Conservation (phyloP, 2,113 vertebrate genomes). For the Perca flavescens region DNA sequence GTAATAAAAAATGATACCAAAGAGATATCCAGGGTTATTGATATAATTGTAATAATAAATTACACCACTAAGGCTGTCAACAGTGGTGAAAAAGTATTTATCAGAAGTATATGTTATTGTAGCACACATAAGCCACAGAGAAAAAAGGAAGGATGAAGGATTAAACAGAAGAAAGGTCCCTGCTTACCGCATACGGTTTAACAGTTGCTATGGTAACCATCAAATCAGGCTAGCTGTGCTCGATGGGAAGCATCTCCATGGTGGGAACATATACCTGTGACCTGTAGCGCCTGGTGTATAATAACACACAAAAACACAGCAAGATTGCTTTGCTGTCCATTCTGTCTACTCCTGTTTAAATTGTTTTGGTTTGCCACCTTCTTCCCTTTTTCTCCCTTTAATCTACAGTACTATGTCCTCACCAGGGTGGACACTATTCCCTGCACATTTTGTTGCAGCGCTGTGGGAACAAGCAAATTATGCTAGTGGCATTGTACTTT, state of each 20-base stretch:
- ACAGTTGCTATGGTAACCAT: slow-evolving; percentile 73
- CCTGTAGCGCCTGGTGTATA: slow-evolving; percentile 43
- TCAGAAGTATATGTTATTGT: neutral
- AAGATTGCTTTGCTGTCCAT: neutral
- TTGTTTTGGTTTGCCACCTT: neutral
- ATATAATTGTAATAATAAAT: neutral
- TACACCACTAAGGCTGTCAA: neutral
- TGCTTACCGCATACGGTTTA: slow-evolving; percentile 58
- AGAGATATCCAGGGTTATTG: neutral
- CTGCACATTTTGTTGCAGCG: neutral
- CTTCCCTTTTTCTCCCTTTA: neutral
- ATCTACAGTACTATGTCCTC: slow-evolving; percentile 19
- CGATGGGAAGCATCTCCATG: slow-evolving; percentile 31
- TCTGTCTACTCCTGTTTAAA: neutral
- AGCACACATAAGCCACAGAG: neutral
- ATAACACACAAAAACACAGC: slow-evolving; percentile 11
- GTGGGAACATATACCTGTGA: slow-evolving; percentile 50
- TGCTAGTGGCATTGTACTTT: slow-evolving; percentile 41
- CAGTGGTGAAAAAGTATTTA: neutral
- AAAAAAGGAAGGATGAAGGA: slow-evolving; percentile 12
- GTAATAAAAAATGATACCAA: neutral
- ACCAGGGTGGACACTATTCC: slow-evolving; percentile 16
- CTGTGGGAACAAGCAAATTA: slow-evolving; percentile 24
- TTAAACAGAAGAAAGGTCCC: slow-evolving; percentile 24
- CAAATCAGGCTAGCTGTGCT: slow-evolving; percentile 45